Conservation (phyloP, 2,797 vertebrate genomes). For the Botia kubotai region DNA sequence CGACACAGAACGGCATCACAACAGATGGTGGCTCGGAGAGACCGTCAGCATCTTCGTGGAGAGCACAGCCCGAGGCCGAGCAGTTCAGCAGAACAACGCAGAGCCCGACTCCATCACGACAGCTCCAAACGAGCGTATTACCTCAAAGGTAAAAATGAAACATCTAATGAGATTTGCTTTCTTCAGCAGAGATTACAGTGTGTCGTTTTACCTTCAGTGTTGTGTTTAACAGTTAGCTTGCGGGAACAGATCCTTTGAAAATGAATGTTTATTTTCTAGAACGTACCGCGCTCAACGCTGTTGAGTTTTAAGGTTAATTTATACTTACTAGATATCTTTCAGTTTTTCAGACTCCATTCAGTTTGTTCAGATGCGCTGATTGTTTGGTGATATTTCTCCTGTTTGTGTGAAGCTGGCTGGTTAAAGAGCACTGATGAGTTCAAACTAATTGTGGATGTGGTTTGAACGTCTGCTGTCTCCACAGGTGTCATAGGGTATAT, state of each 20-base stretch:
- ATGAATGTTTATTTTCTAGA: neutral
- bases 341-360: no score
- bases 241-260: constrained; percentile 1
- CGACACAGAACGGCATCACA: constrained; percentile 91
- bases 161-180: constrained; percentile 28
- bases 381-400: neutral
- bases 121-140: constrained; percentile 95
- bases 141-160: constrained; percentile 90
- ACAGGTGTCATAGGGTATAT: neutral
- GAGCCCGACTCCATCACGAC: constrained; percentile 88
- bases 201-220: neutral
- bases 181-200: constrained; percentile 22
- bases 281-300: neutral
- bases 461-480: neutral
- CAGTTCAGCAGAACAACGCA: constrained; percentile 87
- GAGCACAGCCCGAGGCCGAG: constrained; percentile 89
- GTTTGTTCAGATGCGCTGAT: neutral
- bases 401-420: neutral
- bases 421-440: no score
- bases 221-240: neutral
- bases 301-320: neutral
- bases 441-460: no score
- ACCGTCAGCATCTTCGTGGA: constrained; percentile 78
- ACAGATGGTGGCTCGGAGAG: constrained; percentile 79
- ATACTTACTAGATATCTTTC: no score